Percentiles rank a stretch among this genome's conserved stretches.
Conservation (phyloP, 2,888 invertebrate species). For the Odontocerum albicorne region DNA sequence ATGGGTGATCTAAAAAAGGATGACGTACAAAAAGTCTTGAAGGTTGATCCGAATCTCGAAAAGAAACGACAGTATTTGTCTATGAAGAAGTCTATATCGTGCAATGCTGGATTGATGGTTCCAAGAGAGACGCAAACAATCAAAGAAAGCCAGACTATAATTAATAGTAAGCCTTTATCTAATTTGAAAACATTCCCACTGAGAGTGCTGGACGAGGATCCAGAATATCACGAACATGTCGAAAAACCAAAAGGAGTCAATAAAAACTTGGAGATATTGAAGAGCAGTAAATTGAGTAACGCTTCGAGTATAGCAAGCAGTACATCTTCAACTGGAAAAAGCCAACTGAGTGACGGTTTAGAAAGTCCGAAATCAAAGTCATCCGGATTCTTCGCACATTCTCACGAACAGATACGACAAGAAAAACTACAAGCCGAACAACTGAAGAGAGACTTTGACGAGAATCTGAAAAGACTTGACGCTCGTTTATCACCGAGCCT, state of each 20-base stretch:
- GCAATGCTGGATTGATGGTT: constrained; percentile 51
- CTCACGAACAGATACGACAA: constrained; percentile 69
- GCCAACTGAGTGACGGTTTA: constrained; percentile 13
- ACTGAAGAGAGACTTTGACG: constrained; percentile 53
- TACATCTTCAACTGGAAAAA: constrained; percentile 7
- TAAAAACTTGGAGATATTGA: constrained; percentile 49
- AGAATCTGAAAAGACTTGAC: constrained; percentile 48
- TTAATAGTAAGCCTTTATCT: constrained; percentile 17
- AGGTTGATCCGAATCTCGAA: constrained; percentile 43
- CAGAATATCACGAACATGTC: constrained; percentile 39
- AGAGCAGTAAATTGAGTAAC: constrained; percentile 46
- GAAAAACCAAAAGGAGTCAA: constrained; percentile 42
- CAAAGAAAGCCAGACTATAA: neutral
- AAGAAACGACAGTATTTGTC: constrained; percentile 43
- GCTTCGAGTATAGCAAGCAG: constrained; percentile 44
- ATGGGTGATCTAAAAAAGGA: constrained; percentile 44
- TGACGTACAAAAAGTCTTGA: constrained; percentile 39
- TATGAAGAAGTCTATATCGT: constrained; percentile 54
- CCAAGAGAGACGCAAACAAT: constrained; percentile 27
- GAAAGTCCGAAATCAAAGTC: constrained; percentile 37
- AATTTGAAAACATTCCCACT: constrained; percentile 47
- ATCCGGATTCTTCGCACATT: constrained; percentile 66
- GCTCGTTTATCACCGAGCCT: constrained; percentile 42
- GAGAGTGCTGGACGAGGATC: constrained; percentile 56
- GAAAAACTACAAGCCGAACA: constrained; percentile 58